phyloP scores from a whole-genome alignment of 2,113 vertebrate species.

The Candoia aspera region DNA sequence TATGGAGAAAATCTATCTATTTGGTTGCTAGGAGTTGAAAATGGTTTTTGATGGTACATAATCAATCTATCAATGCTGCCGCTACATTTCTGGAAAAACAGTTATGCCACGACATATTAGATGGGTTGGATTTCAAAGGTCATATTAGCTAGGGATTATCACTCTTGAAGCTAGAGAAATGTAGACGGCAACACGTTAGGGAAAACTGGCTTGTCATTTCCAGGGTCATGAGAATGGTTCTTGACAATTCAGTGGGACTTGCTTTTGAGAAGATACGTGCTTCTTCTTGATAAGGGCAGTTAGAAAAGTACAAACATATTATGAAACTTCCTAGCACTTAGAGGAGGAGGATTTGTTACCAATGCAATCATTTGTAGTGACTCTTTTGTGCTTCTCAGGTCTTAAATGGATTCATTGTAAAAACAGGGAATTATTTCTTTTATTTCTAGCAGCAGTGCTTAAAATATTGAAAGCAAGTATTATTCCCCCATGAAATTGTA shows the following conservation, averaged over 20 bases:
- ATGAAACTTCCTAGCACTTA: neutral
- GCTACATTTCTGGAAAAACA: neutral
- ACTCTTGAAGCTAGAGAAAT: neutral
- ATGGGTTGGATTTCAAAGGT: neutral
- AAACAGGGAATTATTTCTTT: conserved; percentile 43
- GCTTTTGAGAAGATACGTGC: neutral
- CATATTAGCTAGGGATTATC: neutral
- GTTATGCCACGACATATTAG: neutral
- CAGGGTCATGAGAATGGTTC: neutral
- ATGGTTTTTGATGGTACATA: neutral
- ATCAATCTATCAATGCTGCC: neutral
- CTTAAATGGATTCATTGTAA: conserved; percentile 37
- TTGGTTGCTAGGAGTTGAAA: neutral
- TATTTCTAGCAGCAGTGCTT: neutral
- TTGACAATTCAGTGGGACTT: neutral
- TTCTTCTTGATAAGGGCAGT: neutral
- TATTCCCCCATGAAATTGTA: neutral
- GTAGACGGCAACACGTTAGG: neutral
- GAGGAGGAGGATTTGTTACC: fast-evolving
- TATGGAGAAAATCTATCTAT: neutral
- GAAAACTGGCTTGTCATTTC: neutral
- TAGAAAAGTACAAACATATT: neutral
- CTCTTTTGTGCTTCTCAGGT: neutral
- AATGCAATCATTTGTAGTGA: neutral
- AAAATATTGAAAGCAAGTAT: neutral